These are phyloP conservation scores for Bostrychus sinensis DNA, from an alignment of 2,113 vertebrate genomes.

Conservation along the genomic window DNA sequence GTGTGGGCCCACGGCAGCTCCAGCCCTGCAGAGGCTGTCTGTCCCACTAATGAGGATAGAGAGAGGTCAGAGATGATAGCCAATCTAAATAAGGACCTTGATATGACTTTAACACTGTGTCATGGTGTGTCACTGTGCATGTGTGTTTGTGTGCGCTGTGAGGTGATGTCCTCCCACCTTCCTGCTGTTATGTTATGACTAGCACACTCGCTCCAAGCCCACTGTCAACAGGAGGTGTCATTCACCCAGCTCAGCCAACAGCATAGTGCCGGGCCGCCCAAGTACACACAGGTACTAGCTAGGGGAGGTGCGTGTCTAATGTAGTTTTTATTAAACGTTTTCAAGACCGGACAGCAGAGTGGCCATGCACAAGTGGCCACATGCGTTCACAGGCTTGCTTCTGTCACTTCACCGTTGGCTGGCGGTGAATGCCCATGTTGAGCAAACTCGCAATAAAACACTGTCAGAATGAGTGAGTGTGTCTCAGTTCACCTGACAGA, in stretches of 20 bases:
- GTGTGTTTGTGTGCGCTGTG: slow-evolving; percentile 49
- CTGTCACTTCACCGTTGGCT: slow-evolving; percentile 35
- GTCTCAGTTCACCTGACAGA: slow-evolving; percentile 65
- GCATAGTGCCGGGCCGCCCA: slow-evolving; percentile 46
- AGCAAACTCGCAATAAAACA: slow-evolving; percentile 55
- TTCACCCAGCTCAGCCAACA: slow-evolving; percentile 58
- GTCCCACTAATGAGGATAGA: slow-evolving; percentile 74
- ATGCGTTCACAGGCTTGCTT: slow-evolving; percentile 4
- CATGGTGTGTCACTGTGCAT: slow-evolving; percentile 56
- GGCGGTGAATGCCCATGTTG: slow-evolving; percentile 42
- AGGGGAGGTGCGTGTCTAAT: slow-evolving; percentile 19
- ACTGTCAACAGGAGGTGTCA: slow-evolving; percentile 72
- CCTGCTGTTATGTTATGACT: slow-evolving; percentile 77
- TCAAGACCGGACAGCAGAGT: slow-evolving; percentile 10
- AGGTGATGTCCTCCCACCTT: slow-evolving; percentile 75
- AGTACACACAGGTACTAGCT: slow-evolving; percentile 9
- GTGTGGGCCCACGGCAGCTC: slow-evolving; percentile 60
- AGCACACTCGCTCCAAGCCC: slow-evolving; percentile 61
- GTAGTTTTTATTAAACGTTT: slow-evolving; percentile 19
- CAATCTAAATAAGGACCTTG: slow-evolving; percentile 76
- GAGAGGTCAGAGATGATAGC: slow-evolving; percentile 76
- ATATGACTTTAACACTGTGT: slow-evolving; percentile 75
- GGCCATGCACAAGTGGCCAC: slow-evolving; percentile 11
- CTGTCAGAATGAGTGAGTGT: slow-evolving; percentile 54
- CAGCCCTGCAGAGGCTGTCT: slow-evolving; percentile 60